Evolutionary conservation across 2,888 invertebrate species (phyloP), one percentile per base, ranked within the genome.

Genomic region (Ernsta delagoae): DNA sequence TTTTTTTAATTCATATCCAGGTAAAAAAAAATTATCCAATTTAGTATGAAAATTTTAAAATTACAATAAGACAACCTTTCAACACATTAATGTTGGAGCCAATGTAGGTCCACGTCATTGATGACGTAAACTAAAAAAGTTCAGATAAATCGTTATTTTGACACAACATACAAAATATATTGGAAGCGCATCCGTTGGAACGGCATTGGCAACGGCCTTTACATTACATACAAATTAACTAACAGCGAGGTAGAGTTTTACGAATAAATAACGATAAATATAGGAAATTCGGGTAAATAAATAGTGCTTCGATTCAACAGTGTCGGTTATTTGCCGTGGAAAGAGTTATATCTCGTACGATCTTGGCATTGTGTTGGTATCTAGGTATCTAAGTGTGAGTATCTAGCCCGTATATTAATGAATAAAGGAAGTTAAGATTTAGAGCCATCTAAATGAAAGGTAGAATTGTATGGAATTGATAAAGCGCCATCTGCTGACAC

Each of bases 181-280:
- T 54, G 54, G 5, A 11, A 34, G 3, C 11, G 31, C 11, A 54
- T 34, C 54, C 54, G n/a, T 54, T 54, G 11, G n/a, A 54, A 7
- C 16, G 50, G 50, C 50, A 50, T 50, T 50, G 50, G 50, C 16
- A 16, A 16, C 50, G 50, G 50, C 50, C 54, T 34, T n/a, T 54
- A 31, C 4, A 34, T 34, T 34, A 36, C 57, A 12, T 12, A 12
- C 6, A 59, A 70, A 60, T 59, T 67, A 70, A 70, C 70, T 57
- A 65, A 59, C 36, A 68, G 60, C 34, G 54, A 34, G 57, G 73
- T 73, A 72, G 70, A 76, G 76, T 80, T 79, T 80, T 69, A 71
- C 70, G 78, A 83, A 83, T 83, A 84, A 83, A 83, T 84, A 82
- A 77, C 78, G 77, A 78, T 82, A 83, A 83, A 85, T 82, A 81